These are phyloP conservation scores for Drosophila pruinosa DNA, from an alignment of 1,140 invertebrate species.

Conservation along the genomic window DNA sequence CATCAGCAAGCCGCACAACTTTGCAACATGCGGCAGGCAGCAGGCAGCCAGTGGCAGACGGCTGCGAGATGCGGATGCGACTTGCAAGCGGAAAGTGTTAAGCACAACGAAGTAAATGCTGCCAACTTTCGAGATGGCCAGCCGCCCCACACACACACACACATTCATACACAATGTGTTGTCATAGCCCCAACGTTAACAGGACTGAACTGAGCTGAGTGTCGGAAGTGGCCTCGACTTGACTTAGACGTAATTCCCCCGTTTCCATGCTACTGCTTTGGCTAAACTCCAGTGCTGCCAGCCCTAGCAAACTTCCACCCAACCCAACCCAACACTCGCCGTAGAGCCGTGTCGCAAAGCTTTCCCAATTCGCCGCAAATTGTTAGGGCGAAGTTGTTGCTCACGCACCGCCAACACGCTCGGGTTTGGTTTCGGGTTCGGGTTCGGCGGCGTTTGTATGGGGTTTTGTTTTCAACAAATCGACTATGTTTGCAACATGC, in stretches of 20 bases:
- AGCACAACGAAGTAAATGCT: constrained; percentile 72
- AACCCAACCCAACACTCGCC: background rate
- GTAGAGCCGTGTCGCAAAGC: constrained; percentile 10
- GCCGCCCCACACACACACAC: background rate
- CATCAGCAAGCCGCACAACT: constrained; percentile 73
- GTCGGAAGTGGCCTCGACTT: constrained; percentile 32
- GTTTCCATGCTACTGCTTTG: background rate
- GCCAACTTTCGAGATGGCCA: constrained; percentile 60
- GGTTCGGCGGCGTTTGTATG: background rate
- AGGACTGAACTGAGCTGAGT: constrained; percentile 9
- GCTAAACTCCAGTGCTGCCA: background rate
- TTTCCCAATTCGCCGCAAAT: constrained; percentile 65
- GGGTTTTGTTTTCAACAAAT: constrained; percentile 55
- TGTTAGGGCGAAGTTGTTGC: constrained; percentile 42
- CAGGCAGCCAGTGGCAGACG: background rate
- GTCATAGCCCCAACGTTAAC: constrained; percentile 20
- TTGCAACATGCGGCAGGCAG: constrained; percentile 63
- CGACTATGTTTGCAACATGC: constrained; percentile 40
- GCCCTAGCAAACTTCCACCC: background rate
- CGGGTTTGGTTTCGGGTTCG: constrained; percentile 9
- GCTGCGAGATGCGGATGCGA: constrained; percentile 17
- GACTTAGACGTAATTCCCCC: constrained; percentile 22
- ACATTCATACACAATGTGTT: no score
- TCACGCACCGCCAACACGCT: constrained; percentile 22
- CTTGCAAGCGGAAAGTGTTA: constrained; percentile 70